phyloP scores from a whole-genome alignment of 2,797 vertebrate genomes.

The Glyptemys insculpta region DNA sequence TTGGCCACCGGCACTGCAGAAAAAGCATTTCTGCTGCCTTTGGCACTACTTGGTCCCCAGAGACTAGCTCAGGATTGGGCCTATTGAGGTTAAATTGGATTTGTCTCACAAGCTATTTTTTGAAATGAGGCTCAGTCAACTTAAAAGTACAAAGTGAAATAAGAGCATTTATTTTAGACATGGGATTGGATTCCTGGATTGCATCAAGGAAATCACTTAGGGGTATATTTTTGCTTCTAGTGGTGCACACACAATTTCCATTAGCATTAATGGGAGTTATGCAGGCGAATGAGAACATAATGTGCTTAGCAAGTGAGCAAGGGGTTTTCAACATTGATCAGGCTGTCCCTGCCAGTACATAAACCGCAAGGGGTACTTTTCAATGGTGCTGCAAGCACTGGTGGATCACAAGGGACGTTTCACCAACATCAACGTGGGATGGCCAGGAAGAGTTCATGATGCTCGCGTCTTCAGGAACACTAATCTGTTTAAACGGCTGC shows the following conservation, averaged over 20 bases:
- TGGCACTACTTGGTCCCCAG: not conserved
- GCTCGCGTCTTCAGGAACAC: too few relatives aligned
- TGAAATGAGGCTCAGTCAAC: not conserved
- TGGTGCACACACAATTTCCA: not conserved
- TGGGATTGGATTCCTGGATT: not conserved
- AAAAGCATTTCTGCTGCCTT: not conserved
- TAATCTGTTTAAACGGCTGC: too few relatives aligned
- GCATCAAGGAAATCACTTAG: not conserved
- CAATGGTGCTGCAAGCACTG: too few relatives aligned
- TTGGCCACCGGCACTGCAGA: not conserved
- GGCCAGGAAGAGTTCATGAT: too few relatives aligned
- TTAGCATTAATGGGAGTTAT: not conserved
- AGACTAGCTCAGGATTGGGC: not conserved
- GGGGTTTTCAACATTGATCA: not conserved
- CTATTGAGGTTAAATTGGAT: not conserved
- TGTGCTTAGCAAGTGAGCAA: rapidly evolving
- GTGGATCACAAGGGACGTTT: too few relatives aligned
- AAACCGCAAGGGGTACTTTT: too few relatives aligned
- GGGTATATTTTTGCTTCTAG: not conserved
- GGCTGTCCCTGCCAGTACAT: not conserved
- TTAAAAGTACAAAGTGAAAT: not conserved
- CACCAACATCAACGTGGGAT: too few relatives aligned
- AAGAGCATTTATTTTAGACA: not conserved
- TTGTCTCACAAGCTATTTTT: not conserved
- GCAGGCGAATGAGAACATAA: not conserved